Base-by-base conservation (phyloP, 2,113 vertebrate species). In the Saguinus imperator region DNA sequence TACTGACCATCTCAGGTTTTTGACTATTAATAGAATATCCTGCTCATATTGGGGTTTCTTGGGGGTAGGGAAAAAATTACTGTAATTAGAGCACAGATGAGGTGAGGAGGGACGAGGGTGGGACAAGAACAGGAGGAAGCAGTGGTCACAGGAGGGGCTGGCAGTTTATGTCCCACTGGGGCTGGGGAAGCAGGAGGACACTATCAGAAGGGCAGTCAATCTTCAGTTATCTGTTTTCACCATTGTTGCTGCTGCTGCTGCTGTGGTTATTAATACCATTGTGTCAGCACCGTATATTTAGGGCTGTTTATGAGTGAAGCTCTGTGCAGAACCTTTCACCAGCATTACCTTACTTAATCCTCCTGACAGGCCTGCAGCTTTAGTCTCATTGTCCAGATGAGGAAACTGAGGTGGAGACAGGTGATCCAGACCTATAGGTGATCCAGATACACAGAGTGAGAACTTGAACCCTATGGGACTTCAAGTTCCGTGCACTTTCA, bases 111-210 rank as follows among this genome's bases (percentile, higher is more conserved):
- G 37, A 8, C 16, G 40, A 37, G 6, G 29, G 52, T 6, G 35
- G 50, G 4, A 20, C 6, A 35, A 29, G 79, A 57, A 55, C 5
- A 73, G n/a, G 66, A 95, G 18, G 58, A 37, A 8, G 43, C 57
- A 55, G 80, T 29, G 27, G 20, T 8, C 43, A 14, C 37, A 18
- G 35, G 68, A 37, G 1, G 29, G 70, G 12, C 66, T 64, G 40
- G 32, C 21, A 1, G n/a, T 4, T 2, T 3, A 14, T 0, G 0
- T 68, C 52, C 37, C 55, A 1, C 43, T 13, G 4, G 3, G 35
- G 3, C 32, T 40, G 11, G 21, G 40, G 16, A n/a, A 80, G 37
- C 25, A n/a, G 80, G 40, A 68, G 6, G 75, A 2, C 1, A 1
- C 61, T 55, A 27, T 10, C 32, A 5, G 52, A 55, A 37, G 35